Evolutionary conservation across 37 sponge, comb jelly and placozoan genomes (phyloP), one percentile per base, ranked within the genome.

Genomic region (Geodia barretti): DNA sequence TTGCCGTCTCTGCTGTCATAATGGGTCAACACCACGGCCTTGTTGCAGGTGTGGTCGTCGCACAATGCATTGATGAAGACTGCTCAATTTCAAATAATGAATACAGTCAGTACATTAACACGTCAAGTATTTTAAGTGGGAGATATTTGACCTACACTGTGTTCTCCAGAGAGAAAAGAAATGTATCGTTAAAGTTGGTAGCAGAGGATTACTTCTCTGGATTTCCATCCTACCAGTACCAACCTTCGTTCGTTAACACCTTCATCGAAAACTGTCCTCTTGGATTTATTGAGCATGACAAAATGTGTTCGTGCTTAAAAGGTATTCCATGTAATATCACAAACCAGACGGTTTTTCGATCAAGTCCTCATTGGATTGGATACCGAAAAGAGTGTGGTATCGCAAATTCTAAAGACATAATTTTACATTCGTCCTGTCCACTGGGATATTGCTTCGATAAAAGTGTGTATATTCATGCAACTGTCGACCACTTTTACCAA

Each of bases 11-110:
- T 5, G 77, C 64, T 36, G 39, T n/a, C 5, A 19, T 61, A 20
- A 41, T 77, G 1, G 77, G 77, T 11, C 77, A 77, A 34, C 59
- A 35, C 20, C 17, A 34, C 35, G 77, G 64, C 1, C 4, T 39
- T 14, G 39, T 35, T 24, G 62, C 77, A 36, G 64, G 62, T 28
- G 26, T 62, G 8, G 34, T 64, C 9, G 35, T 2, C 14, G 64
- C 41, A 34, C 35, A 29, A 2, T 26, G 24, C n/a, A 37, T 2
- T 19, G 28, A 42, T 29, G 5, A 41, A 7, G 14, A 14, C 54
- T 47, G 7, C 14, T 47, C 7, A 7, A 41, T 39, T 3, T 35
- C 4, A 32, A 73, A 41, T 1, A 61, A 33, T 34, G 1, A 35
- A 26, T n/a, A 1, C 11, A 77, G 39, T 5, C 68, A 7, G 9